Percentiles rank a stretch among this genome's conserved stretches.
Conservation (phyloP, 2,888 invertebrate genomes). For the Chymomyza amoena region DNA sequence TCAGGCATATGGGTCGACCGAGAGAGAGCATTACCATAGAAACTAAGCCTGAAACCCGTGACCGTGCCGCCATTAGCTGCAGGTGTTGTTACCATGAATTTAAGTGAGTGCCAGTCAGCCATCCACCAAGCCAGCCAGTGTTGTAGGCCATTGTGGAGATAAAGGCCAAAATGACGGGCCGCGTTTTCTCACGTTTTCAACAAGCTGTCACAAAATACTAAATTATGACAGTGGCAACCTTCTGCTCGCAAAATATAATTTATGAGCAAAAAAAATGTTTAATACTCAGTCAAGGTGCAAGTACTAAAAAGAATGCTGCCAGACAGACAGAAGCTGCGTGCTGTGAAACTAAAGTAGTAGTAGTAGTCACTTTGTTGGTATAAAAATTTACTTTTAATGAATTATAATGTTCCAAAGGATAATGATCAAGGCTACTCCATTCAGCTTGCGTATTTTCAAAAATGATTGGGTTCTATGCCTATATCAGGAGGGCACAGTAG, state of each 20-base stretch:
- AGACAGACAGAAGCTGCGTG: not conserved
- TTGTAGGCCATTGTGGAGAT: not conserved
- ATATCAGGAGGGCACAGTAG: no score
- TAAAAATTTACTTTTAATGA: not conserved
- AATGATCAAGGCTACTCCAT: no score
- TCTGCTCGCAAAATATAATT: constrained; percentile 41
- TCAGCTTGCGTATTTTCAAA: no score
- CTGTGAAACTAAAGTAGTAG: not conserved
- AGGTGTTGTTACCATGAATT: constrained; percentile 39
- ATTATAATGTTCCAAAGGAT: not conserved
- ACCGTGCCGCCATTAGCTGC: constrained; percentile 39
- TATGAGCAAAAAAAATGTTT: constrained; percentile 52
- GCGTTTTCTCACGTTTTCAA: constrained; percentile 53
- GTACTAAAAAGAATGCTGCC: not conserved
- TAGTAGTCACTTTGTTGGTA: not conserved
- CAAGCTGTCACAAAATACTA: constrained; percentile 42
- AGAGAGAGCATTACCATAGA: not conserved
- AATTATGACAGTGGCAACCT: constrained; percentile 2
- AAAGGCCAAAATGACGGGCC: constrained; percentile 8
- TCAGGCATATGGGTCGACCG: constrained; percentile 39
- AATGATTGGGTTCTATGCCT: no score
- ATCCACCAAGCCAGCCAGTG: no score
- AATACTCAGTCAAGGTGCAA: constrained; percentile 18
- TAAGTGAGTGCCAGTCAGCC: not conserved
- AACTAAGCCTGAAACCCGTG: not conserved